phyloP scores from a whole-genome alignment of 2,888 invertebrate genomes.

The Dryococelus australis region DNA sequence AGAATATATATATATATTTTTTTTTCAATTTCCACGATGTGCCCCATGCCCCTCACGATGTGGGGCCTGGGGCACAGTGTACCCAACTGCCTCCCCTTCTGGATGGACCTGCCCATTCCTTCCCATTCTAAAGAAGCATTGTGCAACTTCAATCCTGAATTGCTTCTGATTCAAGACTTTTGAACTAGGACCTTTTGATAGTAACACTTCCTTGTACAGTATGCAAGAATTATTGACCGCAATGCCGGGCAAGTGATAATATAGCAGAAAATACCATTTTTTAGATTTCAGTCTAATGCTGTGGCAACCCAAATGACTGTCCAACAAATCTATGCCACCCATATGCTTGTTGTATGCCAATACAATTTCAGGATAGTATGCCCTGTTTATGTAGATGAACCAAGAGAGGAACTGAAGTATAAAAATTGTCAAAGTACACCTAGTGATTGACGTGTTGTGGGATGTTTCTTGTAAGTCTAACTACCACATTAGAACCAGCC shows the following conservation, averaged over 20 bases:
- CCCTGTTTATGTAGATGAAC: neutral
- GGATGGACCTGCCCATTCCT: too few species aligned
- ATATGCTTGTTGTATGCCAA: constrained; percentile 7
- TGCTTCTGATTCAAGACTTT: neutral
- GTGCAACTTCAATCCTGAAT: neutral
- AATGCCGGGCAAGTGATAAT: neutral
- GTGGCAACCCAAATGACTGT: constrained; percentile 9
- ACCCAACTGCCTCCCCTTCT: too few species aligned
- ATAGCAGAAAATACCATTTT: neutral
- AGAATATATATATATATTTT: too few species aligned
- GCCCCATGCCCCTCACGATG: too few species aligned
- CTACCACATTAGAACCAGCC: constrained; percentile 47
- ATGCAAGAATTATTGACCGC: neutral
- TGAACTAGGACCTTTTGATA: neutral
- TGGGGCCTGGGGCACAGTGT: too few species aligned
- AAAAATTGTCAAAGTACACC: neutral
- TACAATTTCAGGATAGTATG: constrained; percentile 3
- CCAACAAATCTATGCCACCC: constrained; percentile 20
- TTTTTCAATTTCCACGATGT: too few species aligned
- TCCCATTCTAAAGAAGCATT: too few species aligned
- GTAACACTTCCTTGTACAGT: neutral
- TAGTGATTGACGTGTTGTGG: constrained; percentile 37
- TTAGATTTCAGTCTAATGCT: constrained; percentile 17
- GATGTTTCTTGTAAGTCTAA: constrained; percentile 43
- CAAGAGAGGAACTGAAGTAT: neutral